Percentiles rank a stretch among this genome's conserved stretches.
These are phyloP conservation scores for Agrochola lychnidis DNA, from an alignment of 2,888 invertebrate genomes.

Conservation along the genomic window DNA sequence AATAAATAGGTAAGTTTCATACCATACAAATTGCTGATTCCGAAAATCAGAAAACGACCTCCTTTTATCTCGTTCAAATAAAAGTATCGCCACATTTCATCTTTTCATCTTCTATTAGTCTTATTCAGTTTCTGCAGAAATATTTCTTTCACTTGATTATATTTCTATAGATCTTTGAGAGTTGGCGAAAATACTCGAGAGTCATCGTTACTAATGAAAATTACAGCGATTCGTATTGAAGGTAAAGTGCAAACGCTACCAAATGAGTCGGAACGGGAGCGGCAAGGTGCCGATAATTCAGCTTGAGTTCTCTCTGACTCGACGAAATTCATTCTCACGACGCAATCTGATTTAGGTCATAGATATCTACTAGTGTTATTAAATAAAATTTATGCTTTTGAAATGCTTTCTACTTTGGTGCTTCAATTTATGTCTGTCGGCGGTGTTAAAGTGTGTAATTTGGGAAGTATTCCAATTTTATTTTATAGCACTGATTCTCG, in stretches of 20 bases:
- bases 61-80: conserved; percentile 55
- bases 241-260: conserved; percentile 81
- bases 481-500: conserved; percentile 46
- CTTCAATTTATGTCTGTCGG: conserved; percentile 57
- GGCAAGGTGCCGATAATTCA: conserved; percentile 84
- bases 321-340: conserved; percentile 78
- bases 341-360: conserved; percentile 79
- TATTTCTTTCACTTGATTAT: conserved; percentile 64
- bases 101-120: conserved; percentile 63
- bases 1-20: conserved; percentile 19
- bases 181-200: conserved; percentile 62
- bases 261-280: conserved; percentile 82
- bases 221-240: conserved; percentile 76
- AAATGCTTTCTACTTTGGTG: conserved; percentile 56
- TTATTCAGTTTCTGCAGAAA: conserved; percentile 47
- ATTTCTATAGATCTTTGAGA: conserved; percentile 64
- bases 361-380: conserved; percentile 74
- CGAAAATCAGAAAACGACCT: conserved; percentile 48
- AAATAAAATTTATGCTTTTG: conserved; percentile 72
- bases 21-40: conserved; percentile 35
- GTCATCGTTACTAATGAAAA: conserved; percentile 76
- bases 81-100: conserved; percentile 52
- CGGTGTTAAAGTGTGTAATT: conserved; percentile 50
- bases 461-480: conserved; percentile 59
- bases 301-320: conserved; percentile 77